These are phyloP conservation scores for Orgyia antiqua DNA, from an alignment of 2,888 invertebrate species.

Conservation along the genomic window DNA sequence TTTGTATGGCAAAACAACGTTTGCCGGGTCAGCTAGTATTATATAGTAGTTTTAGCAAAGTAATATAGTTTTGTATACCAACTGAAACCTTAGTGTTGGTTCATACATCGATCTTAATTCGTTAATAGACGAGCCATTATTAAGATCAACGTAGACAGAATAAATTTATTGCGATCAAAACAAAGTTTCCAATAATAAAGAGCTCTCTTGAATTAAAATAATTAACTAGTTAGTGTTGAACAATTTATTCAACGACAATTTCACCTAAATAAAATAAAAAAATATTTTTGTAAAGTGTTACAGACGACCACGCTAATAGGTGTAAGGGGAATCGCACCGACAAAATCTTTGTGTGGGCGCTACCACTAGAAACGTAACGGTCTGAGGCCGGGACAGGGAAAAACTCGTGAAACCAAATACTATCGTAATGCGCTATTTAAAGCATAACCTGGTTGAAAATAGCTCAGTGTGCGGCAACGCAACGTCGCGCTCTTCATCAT, in stretches of 20 bases:
- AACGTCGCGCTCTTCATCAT: constrained; percentile 66
- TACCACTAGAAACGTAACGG: constrained; percentile 50
- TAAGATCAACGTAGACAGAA: no score
- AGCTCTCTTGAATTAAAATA: no score
- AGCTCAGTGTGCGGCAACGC: constrained; percentile 71
- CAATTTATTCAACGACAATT: constrained; percentile 19
- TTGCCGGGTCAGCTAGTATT: no score
- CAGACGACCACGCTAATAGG: constrained; percentile 38
- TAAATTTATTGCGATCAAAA: constrained; percentile 2
- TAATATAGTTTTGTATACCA: no score
- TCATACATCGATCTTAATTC: no score
- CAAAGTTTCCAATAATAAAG: no score
- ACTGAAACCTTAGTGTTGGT: no score
- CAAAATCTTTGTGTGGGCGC: constrained; percentile 63
- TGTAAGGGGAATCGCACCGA: constrained; percentile 49
- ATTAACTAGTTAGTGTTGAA: no score
- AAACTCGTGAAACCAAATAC: constrained; percentile 77
- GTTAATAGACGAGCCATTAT: no score
- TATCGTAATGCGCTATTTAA: constrained; percentile 77
- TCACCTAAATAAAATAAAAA: constrained; percentile 21
- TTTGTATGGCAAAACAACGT: no score
- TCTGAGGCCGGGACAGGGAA: constrained; percentile 64
- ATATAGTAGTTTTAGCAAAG: no score
- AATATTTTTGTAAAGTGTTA: constrained; percentile 22
- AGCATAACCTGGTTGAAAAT: constrained; percentile 76